A percentile compares a stretch with the other conserved stretches of the same genome.
These are phyloP conservation scores for Calonectris borealis DNA, from an alignment of 2,113 vertebrate species.

Conservation along the genomic window DNA sequence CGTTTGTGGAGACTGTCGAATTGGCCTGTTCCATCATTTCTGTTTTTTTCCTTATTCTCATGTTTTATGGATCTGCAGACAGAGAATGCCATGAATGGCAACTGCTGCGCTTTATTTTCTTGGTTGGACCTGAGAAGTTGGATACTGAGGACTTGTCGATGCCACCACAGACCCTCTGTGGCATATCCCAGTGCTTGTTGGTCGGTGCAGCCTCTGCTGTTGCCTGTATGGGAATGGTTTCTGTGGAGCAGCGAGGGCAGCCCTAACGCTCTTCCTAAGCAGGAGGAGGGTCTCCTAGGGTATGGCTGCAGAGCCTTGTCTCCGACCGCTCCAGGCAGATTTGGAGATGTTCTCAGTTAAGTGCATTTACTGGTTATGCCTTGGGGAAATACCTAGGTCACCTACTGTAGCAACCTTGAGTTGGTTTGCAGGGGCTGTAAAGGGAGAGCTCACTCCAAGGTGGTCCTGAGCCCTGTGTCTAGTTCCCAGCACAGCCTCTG, in stretches of 20 bases:
- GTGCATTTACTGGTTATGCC: accelerated
- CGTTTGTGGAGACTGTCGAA: neutral
- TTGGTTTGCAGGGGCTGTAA: neutral
- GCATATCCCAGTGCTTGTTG: neutral
- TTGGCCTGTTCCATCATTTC: neutral
- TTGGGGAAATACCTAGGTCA: too few species aligned
- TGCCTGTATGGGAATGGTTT: neutral
- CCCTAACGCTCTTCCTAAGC: neutral
- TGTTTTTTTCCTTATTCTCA: neutral
- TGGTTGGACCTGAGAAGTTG: neutral
- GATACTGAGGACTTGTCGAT: neutral
- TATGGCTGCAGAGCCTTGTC: neutral
- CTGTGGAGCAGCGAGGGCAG: neutral
- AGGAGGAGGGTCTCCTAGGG: neutral
- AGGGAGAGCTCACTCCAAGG: neutral
- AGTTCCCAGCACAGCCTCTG: neutral
- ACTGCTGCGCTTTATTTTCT: neutral
- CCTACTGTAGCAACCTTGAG: neutral
- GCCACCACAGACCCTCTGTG: neutral
- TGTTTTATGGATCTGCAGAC: neutral
- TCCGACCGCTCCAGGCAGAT: accelerated
- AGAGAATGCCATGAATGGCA: neutral
- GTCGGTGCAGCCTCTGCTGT: neutral
- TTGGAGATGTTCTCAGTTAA: neutral
- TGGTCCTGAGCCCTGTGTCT: accelerated